A percentile compares a stretch with the other conserved stretches of the same genome.
Evolutionary conservation across 35 echinoderm and acorn worm species (phyloP).

Genomic region (Diadema setosum): DNA sequence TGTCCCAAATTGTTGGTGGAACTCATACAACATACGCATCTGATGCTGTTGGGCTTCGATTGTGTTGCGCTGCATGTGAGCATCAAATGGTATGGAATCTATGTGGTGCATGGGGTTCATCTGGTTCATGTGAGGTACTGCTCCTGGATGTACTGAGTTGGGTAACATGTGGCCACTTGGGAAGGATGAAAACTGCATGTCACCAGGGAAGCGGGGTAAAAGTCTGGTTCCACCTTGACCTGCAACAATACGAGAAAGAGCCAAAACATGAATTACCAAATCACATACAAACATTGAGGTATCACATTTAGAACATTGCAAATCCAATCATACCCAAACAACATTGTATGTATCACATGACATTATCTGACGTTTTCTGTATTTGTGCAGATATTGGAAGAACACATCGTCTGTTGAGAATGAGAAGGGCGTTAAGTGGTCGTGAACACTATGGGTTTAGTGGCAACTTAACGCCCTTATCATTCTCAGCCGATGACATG

Average conservation of each 20-base stretch:
- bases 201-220: neutral
- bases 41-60: constrained; percentile 60
- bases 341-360: too few species aligned
- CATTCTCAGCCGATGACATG: too few species aligned
- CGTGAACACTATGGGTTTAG: too few species aligned
- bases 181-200: neutral
- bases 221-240: neutral
- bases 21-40: constrained; percentile 26
- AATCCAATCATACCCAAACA: too few species aligned
- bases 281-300: too few species aligned
- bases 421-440: too few species aligned
- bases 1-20: constrained; percentile 11
- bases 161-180: neutral
- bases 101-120: constrained; percentile 4
- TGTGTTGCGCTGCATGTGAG: constrained; percentile 26
- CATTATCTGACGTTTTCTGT: too few species aligned
- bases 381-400: too few species aligned
- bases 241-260: neutral
- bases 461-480: too few species aligned
- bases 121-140: neutral
- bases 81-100: constrained; percentile 17
- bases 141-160: neutral
- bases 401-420: too few species aligned
- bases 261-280: too few species aligned
- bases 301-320: too few species aligned